Evolutionary conservation across 2,888 invertebrate genomes (phyloP).

Genomic region (Belgica antarctica): DNA sequence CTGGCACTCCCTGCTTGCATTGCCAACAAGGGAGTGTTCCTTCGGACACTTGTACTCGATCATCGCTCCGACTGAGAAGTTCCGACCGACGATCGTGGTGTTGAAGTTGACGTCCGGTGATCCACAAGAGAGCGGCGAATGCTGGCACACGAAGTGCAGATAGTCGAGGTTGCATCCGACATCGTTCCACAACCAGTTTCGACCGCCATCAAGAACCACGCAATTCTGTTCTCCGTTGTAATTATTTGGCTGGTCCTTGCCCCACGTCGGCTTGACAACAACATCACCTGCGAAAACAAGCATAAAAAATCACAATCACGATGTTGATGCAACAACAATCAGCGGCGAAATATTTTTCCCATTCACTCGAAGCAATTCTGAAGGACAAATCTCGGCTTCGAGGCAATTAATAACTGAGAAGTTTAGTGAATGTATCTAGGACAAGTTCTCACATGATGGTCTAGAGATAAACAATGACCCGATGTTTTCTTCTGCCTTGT

Average conservation of each 20-base stretch:
- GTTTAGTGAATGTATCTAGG: slow-evolving; percentile 1
- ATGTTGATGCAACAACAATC: not conserved
- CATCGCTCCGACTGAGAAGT: slow-evolving; percentile 66
- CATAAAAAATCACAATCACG: not conserved
- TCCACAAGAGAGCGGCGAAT: slow-evolving; percentile 80
- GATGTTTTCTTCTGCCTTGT: too few species aligned
- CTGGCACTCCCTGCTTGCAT: slow-evolving; percentile 66
- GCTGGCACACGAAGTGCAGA: slow-evolving; percentile 89
- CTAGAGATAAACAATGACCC: not conserved
- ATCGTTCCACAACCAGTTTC: slow-evolving; percentile 92
- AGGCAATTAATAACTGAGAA: slow-evolving; percentile 8
- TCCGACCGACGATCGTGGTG: slow-evolving; percentile 72
- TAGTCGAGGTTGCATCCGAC: slow-evolving; percentile 92
- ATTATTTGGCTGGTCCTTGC: slow-evolving; percentile 91
- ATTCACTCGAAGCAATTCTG: not conserved
- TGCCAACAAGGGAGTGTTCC: slow-evolving; percentile 76
- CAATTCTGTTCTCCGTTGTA: slow-evolving; percentile 95
- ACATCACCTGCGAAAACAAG: slow-evolving; percentile 78
- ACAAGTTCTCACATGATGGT: slow-evolving; percentile 20
- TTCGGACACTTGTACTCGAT: slow-evolving; percentile 78
- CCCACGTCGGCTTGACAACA: slow-evolving; percentile 81
- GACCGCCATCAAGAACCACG: slow-evolving; percentile 86
- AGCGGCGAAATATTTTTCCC: too few species aligned
- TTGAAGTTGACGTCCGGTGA: slow-evolving; percentile 82
- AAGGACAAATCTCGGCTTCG: not conserved